Percentiles rank a stretch among this genome's conserved stretches.
Evolutionary conservation across 2,888 invertebrate genomes (phyloP).

Genomic region (Osmoderma eremita): DNA sequence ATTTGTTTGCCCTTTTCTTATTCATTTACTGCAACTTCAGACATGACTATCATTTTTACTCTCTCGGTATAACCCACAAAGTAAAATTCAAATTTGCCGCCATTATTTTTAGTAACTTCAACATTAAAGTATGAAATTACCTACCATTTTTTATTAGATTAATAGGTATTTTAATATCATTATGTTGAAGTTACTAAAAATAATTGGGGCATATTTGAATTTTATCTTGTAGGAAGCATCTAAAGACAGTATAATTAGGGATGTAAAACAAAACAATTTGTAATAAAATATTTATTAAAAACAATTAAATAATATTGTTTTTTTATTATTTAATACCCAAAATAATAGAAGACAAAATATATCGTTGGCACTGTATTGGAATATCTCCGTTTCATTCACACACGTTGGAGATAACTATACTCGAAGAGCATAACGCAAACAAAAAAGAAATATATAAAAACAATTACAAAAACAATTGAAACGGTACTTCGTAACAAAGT

Average conservation of each 20-base stretch:
- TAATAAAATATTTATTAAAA: slow-evolving; percentile 46
- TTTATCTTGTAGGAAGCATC: background rate
- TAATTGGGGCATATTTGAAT: too few species aligned
- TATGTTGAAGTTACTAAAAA: too few species aligned
- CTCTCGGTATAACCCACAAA: too few species aligned
- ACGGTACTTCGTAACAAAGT: slow-evolving; percentile 61
- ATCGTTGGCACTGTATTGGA: slow-evolving; percentile 63
- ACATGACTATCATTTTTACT: too few species aligned
- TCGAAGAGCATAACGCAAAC: slow-evolving; percentile 48
- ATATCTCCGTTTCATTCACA: slow-evolving; percentile 57
- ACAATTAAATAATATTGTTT: slow-evolving; percentile 45
- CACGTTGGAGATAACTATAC: slow-evolving; percentile 57
- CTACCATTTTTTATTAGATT: too few species aligned
- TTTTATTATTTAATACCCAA: slow-evolving; percentile 51
- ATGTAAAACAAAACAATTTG: slow-evolving; percentile 30
- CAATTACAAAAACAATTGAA: slow-evolving; percentile 56
- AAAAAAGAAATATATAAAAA: slow-evolving; percentile 23
- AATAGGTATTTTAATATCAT: too few species aligned
- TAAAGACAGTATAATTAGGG: background rate
- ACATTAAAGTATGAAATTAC: too few species aligned
- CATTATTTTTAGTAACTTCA: too few species aligned
- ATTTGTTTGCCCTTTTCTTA: too few species aligned
- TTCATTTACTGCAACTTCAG: too few species aligned
- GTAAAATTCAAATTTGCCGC: too few species aligned
- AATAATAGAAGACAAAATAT: slow-evolving; percentile 55